These are phyloP conservation scores for Nebria brevicollis DNA, from an alignment of 2,888 invertebrate species.

Conservation along the genomic window DNA sequence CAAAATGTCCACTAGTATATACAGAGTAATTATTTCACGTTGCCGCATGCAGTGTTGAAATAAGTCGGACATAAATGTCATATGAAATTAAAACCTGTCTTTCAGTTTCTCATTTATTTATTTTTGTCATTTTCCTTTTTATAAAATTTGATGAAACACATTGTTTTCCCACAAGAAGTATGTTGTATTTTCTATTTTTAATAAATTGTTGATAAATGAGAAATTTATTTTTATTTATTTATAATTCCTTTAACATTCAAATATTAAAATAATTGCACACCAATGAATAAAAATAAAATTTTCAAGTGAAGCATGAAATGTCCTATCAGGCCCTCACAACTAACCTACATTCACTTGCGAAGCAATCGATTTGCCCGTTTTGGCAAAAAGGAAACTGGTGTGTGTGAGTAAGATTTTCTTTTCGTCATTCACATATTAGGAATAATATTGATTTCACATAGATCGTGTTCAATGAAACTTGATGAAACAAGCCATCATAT, in stretches of 20 bases:
- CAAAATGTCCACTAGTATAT: neutral
- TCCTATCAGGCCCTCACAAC: neutral
- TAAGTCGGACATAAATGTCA: neutral
- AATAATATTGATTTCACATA: constrained; percentile 33
- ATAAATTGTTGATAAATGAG: no score
- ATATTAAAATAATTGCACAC: neutral
- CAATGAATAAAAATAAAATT: neutral
- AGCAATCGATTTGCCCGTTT: constrained; percentile 27
- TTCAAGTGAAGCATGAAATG: neutral
- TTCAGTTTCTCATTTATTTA: neutral
- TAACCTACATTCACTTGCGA: constrained; percentile 17
- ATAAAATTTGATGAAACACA: neutral
- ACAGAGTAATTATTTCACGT: neutral
- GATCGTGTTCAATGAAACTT: constrained; percentile 14
- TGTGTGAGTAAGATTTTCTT: constrained; percentile 33
- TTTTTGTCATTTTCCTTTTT: neutral
- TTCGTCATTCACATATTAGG: constrained; percentile 34
- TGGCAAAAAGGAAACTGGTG: constrained; percentile 33
- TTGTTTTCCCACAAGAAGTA: no score
- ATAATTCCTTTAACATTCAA: no score
- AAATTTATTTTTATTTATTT: no score
- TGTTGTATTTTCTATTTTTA: no score
- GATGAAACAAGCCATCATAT: neutral
- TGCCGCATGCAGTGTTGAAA: neutral
- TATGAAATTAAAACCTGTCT: neutral